Conservation (phyloP, 92 coral and sea anemone genomes). For the Diadumene lineata region DNA sequence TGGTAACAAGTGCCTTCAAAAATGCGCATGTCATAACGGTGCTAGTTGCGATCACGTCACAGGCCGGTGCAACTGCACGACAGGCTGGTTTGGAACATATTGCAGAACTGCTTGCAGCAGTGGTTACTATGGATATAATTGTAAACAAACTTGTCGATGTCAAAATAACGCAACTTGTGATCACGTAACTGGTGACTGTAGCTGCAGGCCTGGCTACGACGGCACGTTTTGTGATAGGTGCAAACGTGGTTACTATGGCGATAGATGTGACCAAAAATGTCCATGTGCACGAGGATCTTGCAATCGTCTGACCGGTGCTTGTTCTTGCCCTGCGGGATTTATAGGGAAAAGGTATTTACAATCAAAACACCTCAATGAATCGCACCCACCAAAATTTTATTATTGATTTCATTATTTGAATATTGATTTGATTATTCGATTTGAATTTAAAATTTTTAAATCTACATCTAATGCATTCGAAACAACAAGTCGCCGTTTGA, state of each 20-base stretch:
- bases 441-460: too few species aligned
- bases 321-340: conserved; percentile 56
- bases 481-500: too few species aligned
- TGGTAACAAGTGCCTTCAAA: conserved; percentile 74
- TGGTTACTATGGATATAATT: conserved; percentile 87
- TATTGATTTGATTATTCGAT: too few species aligned
- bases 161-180: conserved; percentile 74
- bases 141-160: conserved; percentile 64
- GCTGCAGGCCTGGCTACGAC: conserved; percentile 72
- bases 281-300: conserved; percentile 73
- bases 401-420: too few species aligned
- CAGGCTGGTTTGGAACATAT: conserved; percentile 72
- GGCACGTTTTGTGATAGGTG: conserved; percentile 73
- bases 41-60: conserved; percentile 75
- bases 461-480: too few species aligned
- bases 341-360: conserved; percentile 13
- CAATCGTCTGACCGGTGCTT: conserved; percentile 76
- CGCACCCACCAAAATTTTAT: too few species aligned
- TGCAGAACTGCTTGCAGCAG: conserved; percentile 70
- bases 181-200: conserved; percentile 73
- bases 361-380: too few species aligned
- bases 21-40: conserved; percentile 66
- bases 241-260: conserved; percentile 70
- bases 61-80: conserved; percentile 83
- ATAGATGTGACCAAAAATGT: conserved; percentile 63